Base-by-base conservation (phyloP, 1,140 invertebrate species). In the Dreissena polymorpha region DNA sequence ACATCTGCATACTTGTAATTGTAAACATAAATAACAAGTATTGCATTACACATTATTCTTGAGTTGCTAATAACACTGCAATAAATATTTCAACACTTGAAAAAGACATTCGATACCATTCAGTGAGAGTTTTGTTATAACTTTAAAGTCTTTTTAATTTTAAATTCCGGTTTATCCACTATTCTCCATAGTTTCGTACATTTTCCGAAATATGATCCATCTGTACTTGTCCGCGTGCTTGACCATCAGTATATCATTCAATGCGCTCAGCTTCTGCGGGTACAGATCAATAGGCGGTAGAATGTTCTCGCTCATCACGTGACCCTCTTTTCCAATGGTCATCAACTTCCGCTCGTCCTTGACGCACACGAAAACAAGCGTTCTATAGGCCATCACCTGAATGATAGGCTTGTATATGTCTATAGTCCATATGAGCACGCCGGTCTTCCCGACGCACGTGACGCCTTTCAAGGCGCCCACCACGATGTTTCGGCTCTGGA, bases 281-380 rank as follows among this genome's bases (percentile, higher is more conserved):
- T 55, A 74, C 8, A 82, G 14, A 16, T 72, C 63, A 50, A 67
- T 72, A 21, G 60, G 79, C 21, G 79, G 79, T 6, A 82, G 63
- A 29, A 82, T 74, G 55, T 82, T 82, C 27, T 82, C 79, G 0
- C 74, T 64, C 0, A 82, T 73, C n/a, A 82, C 79, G 64, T 82
- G 70, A 67, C 79, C 79, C 29, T 74, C 70, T 18, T 82, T 73
- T 23, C 79, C 79, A 53, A 82, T 82, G 5, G 71, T 74, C 10
- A 74, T 55, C 13, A 82, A 73, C 21, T 65, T 82, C 8, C 57
- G 39, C 39, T 82, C 79, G 25, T 74, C 70, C 57, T 82, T 69
- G 39, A 82, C 50, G 63, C 79, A 73, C 21, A 65, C 79, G 23
- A 65, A 82, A 1, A 82, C 65, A 3, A 68, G 23, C 14, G 68